Conservation (phyloP, 2,113 vertebrate species). For the Cyphomyrus discorhynchus region DNA sequence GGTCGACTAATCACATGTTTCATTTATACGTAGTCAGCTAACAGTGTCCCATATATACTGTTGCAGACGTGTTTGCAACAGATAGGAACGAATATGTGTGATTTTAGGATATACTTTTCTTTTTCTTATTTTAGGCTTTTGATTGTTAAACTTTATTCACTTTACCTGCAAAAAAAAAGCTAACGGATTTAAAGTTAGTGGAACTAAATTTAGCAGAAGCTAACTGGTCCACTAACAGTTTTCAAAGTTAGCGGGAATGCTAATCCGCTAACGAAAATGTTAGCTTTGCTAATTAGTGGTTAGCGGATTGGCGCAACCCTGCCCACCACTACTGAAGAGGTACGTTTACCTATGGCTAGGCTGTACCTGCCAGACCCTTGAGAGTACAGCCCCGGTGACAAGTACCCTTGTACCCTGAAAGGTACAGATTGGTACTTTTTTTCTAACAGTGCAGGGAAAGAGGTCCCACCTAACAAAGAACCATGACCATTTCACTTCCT, state of each 20-base stretch:
- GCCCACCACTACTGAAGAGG: not conserved
- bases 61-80: not conserved
- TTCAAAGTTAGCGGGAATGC: not conserved
- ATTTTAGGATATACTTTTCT: no score
- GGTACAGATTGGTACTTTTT: not conserved
- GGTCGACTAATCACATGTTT: not conserved
- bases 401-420: not conserved
- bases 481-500: not conserved
- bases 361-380: not conserved
- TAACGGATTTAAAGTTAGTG: not conserved
- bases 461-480: not conserved
- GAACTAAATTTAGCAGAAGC: not conserved
- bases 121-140: not conserved
- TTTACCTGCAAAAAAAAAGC: not conserved
- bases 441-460: not conserved
- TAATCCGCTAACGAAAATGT: not conserved
- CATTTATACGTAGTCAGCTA: not conserved
- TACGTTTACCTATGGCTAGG: not conserved
- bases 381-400: not conserved
- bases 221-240: not conserved
- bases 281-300: not conserved
- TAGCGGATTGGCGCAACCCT: not conserved
- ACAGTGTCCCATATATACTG: not conserved
- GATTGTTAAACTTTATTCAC: not conserved
- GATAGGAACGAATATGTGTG: not conserved